These are phyloP conservation scores for Miltochrista miniata DNA, from an alignment of 2,888 invertebrate genomes.

Conservation along the genomic window DNA sequence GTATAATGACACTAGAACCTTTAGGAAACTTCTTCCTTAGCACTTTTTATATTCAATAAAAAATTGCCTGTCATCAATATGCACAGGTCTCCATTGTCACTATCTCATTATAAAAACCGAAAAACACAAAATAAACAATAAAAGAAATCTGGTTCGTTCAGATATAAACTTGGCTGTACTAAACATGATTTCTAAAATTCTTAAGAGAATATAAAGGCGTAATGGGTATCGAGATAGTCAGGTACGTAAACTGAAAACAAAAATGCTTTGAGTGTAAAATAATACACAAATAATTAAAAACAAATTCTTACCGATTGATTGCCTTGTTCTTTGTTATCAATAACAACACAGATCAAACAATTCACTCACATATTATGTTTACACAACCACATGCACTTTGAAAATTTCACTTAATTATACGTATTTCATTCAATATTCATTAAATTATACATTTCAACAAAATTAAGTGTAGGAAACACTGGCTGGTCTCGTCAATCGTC, in stretches of 20 bases:
- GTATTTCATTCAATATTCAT: constrained; percentile 28
- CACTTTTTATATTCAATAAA: too few species aligned
- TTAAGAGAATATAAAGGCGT: background rate
- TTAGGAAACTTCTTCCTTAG: too few species aligned
- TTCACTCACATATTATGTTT: constrained; percentile 7
- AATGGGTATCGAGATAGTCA: background rate
- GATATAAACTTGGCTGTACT: too few species aligned
- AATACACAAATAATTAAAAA: constrained; percentile 25
- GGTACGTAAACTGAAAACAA: background rate
- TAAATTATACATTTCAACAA: constrained; percentile 13
- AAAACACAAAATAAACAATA: too few species aligned
- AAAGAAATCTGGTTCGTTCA: too few species aligned
- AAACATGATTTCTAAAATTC: too few species aligned
- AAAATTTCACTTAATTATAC: constrained; percentile 3
- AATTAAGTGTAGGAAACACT: background rate
- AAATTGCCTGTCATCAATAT: too few species aligned
- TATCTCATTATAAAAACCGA: too few species aligned
- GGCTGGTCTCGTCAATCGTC: too few species aligned
- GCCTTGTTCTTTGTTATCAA: constrained; percentile 3
- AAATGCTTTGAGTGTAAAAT: background rate
- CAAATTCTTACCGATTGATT: constrained; percentile 27
- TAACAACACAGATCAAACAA: constrained; percentile 1
- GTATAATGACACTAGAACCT: too few species aligned
- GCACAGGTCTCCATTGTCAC: too few species aligned
- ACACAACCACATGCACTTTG: constrained; percentile 17